Evolutionary conservation across 2,113 vertebrate genomes (phyloP), one percentile per base, ranked within the genome.

Genomic region (Arvicanthis niloticus): DNA sequence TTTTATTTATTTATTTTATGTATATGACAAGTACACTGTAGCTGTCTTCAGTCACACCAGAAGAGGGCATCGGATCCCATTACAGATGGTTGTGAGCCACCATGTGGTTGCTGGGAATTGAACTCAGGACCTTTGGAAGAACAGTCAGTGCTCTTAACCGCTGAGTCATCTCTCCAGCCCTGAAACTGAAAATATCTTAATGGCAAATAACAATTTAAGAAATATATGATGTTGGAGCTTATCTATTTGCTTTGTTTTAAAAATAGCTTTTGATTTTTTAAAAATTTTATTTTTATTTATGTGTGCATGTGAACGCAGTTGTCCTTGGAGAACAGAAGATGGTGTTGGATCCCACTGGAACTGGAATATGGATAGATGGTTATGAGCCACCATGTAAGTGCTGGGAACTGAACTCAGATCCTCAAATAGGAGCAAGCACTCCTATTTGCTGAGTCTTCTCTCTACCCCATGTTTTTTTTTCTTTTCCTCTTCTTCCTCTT

Each of bases 111-210:
- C 51, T 51, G 51, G 51, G 51, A 51, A 51, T 51, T 1, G 51
- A 51, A 51, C 10, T 51, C 51, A 51, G 51, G 51, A 51, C 10
- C 51, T 51, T 11, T 51, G 51, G 51, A 51, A 51, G 51, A 51
- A 10, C 51, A 51, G 51, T 51, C 51, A 11, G 51, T 51, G 51
- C 51, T 51, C 51, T 51, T 51, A 51, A 51, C 51, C 7, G 10
- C 51, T 51, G 51, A 51, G 51, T 10, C 51, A 51, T 51, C 51
- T 10, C 51, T 51, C 10, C 51, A 51, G 51, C 51, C 51, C 51
- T 21, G n/a, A 73, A 40, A 40, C 17, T 40, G 42, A 91, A 96
- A 92, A 80, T 88, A 65, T 76, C 70, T 8, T 84, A 87, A 90
- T 91, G 40, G 51, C 13, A 82, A 40, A 58, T 82, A 82, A 40